Conservation (phyloP, 2,113 vertebrate species). For the Chelonoidis abingdonii region DNA sequence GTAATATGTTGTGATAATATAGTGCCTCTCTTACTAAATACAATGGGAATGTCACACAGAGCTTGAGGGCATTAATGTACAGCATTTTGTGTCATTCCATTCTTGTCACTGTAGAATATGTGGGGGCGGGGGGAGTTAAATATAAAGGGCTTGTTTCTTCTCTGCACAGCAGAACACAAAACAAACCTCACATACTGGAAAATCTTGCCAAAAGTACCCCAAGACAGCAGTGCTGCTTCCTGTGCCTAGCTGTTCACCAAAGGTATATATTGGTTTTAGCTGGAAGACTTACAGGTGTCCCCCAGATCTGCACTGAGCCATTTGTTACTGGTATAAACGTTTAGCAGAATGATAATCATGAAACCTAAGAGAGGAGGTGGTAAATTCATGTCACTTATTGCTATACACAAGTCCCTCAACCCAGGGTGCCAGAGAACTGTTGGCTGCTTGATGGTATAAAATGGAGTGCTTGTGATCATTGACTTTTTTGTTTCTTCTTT, state of each 20-base stretch:
- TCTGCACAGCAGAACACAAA: neutral
- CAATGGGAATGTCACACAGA: neutral
- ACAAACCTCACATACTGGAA: neutral
- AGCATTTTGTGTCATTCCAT: neutral
- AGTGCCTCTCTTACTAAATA: neutral
- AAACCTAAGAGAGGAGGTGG: neutral
- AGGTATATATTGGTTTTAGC: neutral
- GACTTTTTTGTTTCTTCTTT: neutral
- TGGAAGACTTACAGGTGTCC: neutral
- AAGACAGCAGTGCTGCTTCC: fast-evolving
- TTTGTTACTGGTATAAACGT: fast-evolving
- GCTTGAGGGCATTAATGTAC: neutral
- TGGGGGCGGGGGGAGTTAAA: neutral
- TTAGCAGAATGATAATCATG: neutral
- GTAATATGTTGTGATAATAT: neutral
- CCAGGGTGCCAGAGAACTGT: fast-evolving
- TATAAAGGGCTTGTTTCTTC: neutral
- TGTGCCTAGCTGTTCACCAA: neutral
- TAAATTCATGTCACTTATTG: fast-evolving
- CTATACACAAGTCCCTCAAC: neutral
- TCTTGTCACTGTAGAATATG: neutral
- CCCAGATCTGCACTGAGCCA: fast-evolving
- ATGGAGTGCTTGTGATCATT: neutral
- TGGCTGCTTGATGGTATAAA: fast-evolving
- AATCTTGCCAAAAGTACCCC: neutral